Base-by-base conservation (phyloP, 64 coral and sea anemone species). In the Porites lutea region DNA sequence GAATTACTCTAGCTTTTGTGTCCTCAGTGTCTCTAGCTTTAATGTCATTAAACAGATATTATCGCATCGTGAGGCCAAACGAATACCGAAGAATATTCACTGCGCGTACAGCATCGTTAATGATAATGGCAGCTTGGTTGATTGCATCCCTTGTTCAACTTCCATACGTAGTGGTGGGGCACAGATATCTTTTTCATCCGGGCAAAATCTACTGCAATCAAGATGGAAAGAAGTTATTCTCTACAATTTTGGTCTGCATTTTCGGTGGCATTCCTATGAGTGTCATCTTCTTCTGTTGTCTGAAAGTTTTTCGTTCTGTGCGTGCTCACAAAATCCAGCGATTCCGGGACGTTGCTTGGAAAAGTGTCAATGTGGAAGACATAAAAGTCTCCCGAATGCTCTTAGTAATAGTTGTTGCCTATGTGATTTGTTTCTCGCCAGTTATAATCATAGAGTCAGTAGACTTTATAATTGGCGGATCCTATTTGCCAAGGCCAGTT, bases 311-410 rank as follows among this genome's bases (percentile, higher is more conserved):
- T 65, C 58, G 53, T 13, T 23, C 50, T 3, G 92, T 94, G 14
- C 75, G 61, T 46, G 54, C 59, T 4, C 86, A 94, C 43, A 88
- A 49, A 11, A 79, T 49, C 2, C 22, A 74, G 3, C n/a, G 74
- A 8, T 85, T 84, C 16, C 8, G 37, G 64, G 53, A 52, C 59
- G 59, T 66, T 52, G 20, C 61, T 27, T 16, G 60, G 2, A 90
- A 6, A 10, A 92, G 50, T 13, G 66, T 84, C 7, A 94, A 72
- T 21, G 92, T 89, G 12, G 86, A 90, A 50, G 93, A 95, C 10
- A 95, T 95, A 14, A 95, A 90, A 61, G 89, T 95, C 8, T 75
- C 90, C 5, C 48, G 82, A 15, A 92, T 74, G 18, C 72, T 92
- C 23, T 76, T 86, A 48, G 90, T 86, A 2, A 92, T 86, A 21